Evolutionary conservation across 2,797 vertebrate species (phyloP).

Genomic region (Rhynchonycteris naso): DNA sequence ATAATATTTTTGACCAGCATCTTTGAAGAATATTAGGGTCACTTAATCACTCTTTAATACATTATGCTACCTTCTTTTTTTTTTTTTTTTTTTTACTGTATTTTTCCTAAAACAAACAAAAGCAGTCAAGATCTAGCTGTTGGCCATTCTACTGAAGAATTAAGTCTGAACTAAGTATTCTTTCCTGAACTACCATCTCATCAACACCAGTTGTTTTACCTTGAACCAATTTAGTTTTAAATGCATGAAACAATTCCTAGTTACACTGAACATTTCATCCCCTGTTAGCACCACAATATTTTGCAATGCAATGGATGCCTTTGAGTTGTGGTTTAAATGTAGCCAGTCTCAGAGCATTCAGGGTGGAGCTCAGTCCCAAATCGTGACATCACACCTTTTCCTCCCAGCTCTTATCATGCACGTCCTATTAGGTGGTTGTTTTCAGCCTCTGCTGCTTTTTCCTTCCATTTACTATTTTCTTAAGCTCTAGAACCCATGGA

Average conservation of each 20-base stretch:
- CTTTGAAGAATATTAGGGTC: not conserved
- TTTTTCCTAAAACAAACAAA: constrained; percentile 7
- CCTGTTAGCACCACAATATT: not conserved
- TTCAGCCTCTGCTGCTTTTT: not conserved
- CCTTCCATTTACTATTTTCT: not conserved
- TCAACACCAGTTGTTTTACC: constrained; percentile 52
- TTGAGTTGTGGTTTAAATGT: not conserved
- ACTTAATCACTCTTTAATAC: not conserved
- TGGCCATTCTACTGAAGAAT: not conserved
- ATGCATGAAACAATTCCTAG: constrained; percentile 14
- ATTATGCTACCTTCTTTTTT: not conserved
- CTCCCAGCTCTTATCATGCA: not conserved
- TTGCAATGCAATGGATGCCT: not conserved
- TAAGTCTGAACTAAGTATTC: constrained; percentile 46
- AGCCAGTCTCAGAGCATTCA: not conserved
- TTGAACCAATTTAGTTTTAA: constrained; percentile 62
- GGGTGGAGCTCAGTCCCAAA: not conserved
- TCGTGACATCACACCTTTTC: not conserved
- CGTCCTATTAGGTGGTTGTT: not conserved
- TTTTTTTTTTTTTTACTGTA: not conserved
- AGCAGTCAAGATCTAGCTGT: not conserved
- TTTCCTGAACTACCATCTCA: constrained; percentile 37
- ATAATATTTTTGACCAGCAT: not conserved
- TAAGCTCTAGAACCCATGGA: not conserved
- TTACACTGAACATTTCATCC: constrained; percentile 27